Percentiles rank a stretch among this genome's conserved stretches.
phyloP scores from a whole-genome alignment of 1,140 invertebrate genomes.

The Pentalonia nigronervosa region DNA sequence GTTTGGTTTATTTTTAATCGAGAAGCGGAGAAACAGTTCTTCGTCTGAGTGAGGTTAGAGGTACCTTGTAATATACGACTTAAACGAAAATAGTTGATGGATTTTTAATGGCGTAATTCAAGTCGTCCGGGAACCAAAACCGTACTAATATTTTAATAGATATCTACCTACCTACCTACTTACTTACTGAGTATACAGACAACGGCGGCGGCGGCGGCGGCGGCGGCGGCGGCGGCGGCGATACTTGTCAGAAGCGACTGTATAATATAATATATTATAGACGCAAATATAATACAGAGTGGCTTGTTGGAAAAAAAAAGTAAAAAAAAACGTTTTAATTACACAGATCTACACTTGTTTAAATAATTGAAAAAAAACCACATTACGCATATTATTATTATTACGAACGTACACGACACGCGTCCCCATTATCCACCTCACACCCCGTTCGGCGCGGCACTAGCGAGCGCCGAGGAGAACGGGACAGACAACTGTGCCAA shows the following conservation, averaged over 20 bases:
- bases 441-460: background rate
- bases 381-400: background rate
- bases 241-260: background rate
- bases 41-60: background rate
- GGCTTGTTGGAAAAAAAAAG: background rate
- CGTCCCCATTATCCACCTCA: too few species aligned
- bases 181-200: background rate
- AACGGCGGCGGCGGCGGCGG: background rate
- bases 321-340: conserved; percentile 44
- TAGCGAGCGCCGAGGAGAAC: background rate
- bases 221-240: background rate
- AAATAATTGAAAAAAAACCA: conserved; percentile 12
- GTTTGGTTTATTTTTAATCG: background rate
- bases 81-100: background rate
- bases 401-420: background rate
- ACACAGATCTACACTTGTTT: conserved; percentile 47
- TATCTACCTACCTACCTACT: background rate
- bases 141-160: background rate
- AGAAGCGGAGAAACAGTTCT: background rate
- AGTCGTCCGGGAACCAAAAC: background rate
- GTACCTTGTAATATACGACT: background rate
- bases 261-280: background rate
- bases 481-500: conserved; percentile 48
- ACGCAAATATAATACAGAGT: background rate
- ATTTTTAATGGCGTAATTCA: background rate